phyloP scores from a whole-genome alignment of 2,113 vertebrate genomes.

The Thinocorus orbignyianus region DNA sequence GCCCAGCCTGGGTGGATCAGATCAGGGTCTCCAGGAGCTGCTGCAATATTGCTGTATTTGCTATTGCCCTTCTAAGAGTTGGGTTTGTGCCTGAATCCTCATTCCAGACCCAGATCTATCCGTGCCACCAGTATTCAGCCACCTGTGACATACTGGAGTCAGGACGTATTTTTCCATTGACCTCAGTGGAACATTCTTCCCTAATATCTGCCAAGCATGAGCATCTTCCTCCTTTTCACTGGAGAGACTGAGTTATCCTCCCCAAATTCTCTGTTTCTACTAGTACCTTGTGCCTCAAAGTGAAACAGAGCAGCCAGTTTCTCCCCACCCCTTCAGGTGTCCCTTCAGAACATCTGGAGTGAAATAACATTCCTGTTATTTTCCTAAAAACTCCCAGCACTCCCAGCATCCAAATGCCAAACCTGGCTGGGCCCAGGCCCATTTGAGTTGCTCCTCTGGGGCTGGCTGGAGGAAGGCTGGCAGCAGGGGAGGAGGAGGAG shows the following conservation, averaged over 20 bases:
- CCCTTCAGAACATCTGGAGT: conserved; percentile 43
- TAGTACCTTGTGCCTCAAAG: not conserved
- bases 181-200: not conserved
- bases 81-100: not conserved
- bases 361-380: conserved; percentile 68
- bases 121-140: not conserved
- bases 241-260: not conserved
- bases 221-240: not conserved
- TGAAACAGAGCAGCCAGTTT: not conserved
- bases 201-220: not conserved
- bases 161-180: not conserved
- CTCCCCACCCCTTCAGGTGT: conserved; percentile 3
- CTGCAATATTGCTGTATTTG: not conserved
- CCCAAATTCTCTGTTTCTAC: not conserved
- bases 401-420: conserved; percentile 16
- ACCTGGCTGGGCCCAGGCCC: conserved; percentile 42
- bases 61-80: not conserved
- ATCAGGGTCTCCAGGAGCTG: not conserved
- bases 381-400: conserved; percentile 35
- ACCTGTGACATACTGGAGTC: not conserved
- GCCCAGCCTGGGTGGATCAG: not conserved
- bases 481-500: not conserved
- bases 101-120: not conserved
- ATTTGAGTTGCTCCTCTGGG: conserved; percentile 33
- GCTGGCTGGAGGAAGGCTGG: not conserved